Base-by-base conservation (phyloP, 2,888 invertebrate genomes). In the Orchesella flavescens region DNA sequence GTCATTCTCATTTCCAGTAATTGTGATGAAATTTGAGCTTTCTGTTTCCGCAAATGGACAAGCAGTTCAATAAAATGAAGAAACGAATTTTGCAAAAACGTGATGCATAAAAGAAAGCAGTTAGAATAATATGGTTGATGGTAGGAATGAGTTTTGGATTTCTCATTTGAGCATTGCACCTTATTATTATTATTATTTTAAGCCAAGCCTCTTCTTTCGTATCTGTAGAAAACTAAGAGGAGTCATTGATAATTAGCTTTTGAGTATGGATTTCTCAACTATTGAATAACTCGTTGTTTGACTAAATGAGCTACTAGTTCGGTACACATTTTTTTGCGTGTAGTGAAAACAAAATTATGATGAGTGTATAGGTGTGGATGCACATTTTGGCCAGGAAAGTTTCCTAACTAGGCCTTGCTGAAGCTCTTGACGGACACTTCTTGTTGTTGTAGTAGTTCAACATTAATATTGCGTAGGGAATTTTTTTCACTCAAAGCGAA, bases 281-380 rank as follows among this genome's bases (percentile, higher is more conserved):
- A 61, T 57, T 23, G 61, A 61, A 21, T 3, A 61, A 24, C 61
- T 61, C 61, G 23, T 61, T 24, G 9, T 61, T 61, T 61, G 13
- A 3, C 61, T 61, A 61, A 61, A 61, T 61, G 61, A 61, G 61
- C 61, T 61, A 61, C 61, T 24, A 57, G 23, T 61, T 23, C 23
- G 17, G 65, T 43, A 10, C 15, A 44, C 5, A 13, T 65, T 17
- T 59, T 59, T 43, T 44, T 65, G 65, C 44, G 1, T 43, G 44
- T 24, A 43, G 65, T 65, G 17, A 65, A 65, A 65, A 65, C 44
- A 65, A 65, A 44, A 65, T 34, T 65, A 65, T 43, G 43, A 65
- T 65, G 65, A 43, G 34, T 34, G 7, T 44, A 65, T 65, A 65
- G 44, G 65, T 24, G 65, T 65, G 65, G 43, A 65, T 44, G 65